Conservation (phyloP, 2,888 invertebrate species). For the Strigamia transsilvanica region DNA sequence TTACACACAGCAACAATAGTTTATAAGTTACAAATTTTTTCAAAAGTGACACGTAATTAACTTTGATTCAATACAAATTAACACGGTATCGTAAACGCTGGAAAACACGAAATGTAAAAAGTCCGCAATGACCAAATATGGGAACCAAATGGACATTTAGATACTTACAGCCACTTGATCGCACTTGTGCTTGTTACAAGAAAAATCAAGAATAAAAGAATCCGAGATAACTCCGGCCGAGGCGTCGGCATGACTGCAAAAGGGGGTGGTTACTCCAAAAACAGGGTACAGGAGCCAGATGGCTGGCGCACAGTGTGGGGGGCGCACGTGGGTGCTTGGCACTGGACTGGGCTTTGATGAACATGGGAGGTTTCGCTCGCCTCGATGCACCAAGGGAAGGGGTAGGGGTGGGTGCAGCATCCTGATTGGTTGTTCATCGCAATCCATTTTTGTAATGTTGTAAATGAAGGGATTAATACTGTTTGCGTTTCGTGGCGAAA, state of each 20-base stretch:
- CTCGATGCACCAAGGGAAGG: slow-evolving; percentile 45
- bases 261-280: slow-evolving; percentile 48
- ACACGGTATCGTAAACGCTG: background rate
- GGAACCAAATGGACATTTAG: slow-evolving; percentile 15
- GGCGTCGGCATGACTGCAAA: slow-evolving; percentile 45
- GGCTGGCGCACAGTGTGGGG: slow-evolving; percentile 22
- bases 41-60: slow-evolving; percentile 29
- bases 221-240: slow-evolving; percentile 46
- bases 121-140: slow-evolving; percentile 40
- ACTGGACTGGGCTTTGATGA: slow-evolving; percentile 49
- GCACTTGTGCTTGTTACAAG: slow-evolving; percentile 39
- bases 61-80: background rate
- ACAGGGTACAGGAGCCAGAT: slow-evolving; percentile 27
- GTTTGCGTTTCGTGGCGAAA: background rate
- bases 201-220: slow-evolving; percentile 23
- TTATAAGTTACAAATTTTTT: slow-evolving; percentile 10
- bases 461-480: slow-evolving; percentile 18
- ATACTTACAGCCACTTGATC: slow-evolving; percentile 46
- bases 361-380: slow-evolving; percentile 45
- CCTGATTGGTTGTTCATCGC: slow-evolving; percentile 33
- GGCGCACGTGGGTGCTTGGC: slow-evolving; percentile 48
- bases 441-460: slow-evolving; percentile 27
- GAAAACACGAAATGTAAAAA: slow-evolving; percentile 8
- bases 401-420: slow-evolving; percentile 29
- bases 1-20: slow-evolving; percentile 33